Conservation (phyloP, 2,888 invertebrate species). For the Camponotus fellah region DNA sequence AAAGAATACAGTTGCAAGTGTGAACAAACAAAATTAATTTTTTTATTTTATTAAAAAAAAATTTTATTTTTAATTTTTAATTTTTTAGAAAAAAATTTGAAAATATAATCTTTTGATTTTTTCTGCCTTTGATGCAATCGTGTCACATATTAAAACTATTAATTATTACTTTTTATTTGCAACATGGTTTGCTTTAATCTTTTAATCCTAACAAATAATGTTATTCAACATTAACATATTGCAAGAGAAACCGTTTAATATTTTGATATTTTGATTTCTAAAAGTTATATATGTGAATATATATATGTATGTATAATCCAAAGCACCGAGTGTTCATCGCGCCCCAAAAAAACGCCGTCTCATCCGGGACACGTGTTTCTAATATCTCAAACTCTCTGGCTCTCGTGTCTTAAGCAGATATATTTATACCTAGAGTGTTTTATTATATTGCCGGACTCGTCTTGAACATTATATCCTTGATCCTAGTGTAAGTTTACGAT, state of each 20-base stretch:
- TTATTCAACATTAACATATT: not conserved
- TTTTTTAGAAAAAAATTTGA: no score
- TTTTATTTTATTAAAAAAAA: not conserved
- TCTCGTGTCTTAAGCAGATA: constrained; percentile 43
- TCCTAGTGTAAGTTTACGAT: constrained; percentile 16
- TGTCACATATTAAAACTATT: not conserved
- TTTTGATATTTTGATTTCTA: constrained; percentile 21
- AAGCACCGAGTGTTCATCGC: constrained; percentile 21
- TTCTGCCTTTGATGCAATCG: not conserved
- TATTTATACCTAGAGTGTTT: constrained; percentile 48
- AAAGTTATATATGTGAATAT: constrained; percentile 27
- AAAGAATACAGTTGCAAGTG: not conserved
- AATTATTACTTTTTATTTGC: not conserved
- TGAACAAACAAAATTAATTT: not conserved
- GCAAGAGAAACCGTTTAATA: not conserved
- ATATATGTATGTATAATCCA: not conserved
- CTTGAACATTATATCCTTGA: constrained; percentile 25
- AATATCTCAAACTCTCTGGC: constrained; percentile 43
- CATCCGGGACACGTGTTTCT: constrained; percentile 51
- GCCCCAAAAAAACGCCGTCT: constrained; percentile 35
- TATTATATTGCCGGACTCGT: constrained; percentile 32
- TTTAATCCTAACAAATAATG: not conserved
- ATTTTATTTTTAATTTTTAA: no score
- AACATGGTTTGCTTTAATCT: not conserved
- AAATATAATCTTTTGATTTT: not conserved